Conservation (phyloP, 2,113 vertebrate species). For the Gymnocephalus cernua region DNA sequence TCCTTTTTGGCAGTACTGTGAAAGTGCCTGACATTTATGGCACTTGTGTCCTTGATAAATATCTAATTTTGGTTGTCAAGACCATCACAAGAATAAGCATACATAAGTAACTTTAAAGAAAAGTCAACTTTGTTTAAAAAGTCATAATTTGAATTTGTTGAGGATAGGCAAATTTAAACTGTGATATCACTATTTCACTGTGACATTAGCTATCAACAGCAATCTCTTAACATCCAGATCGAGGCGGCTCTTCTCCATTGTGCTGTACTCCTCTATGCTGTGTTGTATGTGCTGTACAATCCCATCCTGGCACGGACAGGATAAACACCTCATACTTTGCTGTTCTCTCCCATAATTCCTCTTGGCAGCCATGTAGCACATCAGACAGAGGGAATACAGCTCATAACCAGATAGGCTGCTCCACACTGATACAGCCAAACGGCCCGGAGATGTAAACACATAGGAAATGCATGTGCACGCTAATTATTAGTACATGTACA, state of each 20-base stretch:
- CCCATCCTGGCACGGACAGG: constrained; percentile 38
- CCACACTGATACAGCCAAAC: constrained; percentile 45
- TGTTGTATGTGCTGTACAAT: constrained; percentile 15
- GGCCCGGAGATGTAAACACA: constrained; percentile 19
- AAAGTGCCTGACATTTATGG: background rate
- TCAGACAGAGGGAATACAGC: constrained; percentile 49
- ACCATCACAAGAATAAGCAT: background rate
- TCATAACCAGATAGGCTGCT: constrained; percentile 52
- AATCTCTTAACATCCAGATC: background rate
- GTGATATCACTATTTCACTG: background rate
- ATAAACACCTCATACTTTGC: constrained; percentile 72
- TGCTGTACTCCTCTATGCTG: constrained; percentile 24
- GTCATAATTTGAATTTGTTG: background rate
- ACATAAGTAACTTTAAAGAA: background rate
- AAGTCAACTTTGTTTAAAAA: background rate
- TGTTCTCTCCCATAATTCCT: constrained; percentile 67
- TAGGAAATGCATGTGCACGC: background rate
- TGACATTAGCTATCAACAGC: background rate
- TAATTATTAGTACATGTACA: constrained; percentile 10
- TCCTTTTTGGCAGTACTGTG: constrained; percentile 1
- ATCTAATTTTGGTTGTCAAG: background rate
- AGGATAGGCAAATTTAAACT: background rate
- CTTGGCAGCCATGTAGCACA: constrained; percentile 69
- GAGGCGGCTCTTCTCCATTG: background rate
- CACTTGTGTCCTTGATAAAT: background rate